Conservation (phyloP, 2,888 invertebrate species). For the Mesopsocus fuscifrons region DNA sequence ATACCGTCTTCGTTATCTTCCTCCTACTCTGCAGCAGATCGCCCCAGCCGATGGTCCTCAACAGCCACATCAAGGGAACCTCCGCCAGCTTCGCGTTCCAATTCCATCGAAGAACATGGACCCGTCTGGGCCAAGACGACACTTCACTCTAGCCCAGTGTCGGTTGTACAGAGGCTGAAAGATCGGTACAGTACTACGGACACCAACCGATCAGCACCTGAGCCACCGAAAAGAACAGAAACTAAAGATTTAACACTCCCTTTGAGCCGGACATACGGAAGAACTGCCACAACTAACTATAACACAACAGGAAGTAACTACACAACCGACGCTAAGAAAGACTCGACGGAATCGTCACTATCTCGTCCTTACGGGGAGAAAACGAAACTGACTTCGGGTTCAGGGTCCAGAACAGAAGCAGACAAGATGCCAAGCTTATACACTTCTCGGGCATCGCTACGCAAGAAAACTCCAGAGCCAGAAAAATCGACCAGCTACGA, state of each 20-base stretch:
- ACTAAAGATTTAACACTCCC: constrained; percentile 2
- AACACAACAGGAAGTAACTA: neutral
- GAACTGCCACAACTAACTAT: neutral
- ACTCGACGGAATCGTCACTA: neutral
- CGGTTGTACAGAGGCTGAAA: constrained; percentile 1
- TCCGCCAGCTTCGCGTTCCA: neutral
- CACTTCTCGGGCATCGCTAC: neutral
- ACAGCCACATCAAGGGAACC: neutral
- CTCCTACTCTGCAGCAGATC: neutral
- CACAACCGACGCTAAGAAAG: neutral
- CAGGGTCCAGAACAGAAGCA: neutral
- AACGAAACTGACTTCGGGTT: neutral
- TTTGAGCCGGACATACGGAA: neutral
- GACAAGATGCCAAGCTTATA: neutral
- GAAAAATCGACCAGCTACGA: constrained; percentile 1
- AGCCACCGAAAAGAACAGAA: neutral
- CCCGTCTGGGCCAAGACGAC: constrained; percentile 6
- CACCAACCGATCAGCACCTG: neutral
- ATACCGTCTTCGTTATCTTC: neutral
- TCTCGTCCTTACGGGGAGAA: no score
- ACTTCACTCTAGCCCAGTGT: neutral
- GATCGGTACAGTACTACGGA: neutral
- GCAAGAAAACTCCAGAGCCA: constrained; percentile 4
- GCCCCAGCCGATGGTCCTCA: constrained; percentile 4
- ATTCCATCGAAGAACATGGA: neutral